Evolutionary conservation across 2,797 vertebrate species (phyloP), one percentile per base, ranked within the genome.

Genomic region (Siniperca scherzeri): DNA sequence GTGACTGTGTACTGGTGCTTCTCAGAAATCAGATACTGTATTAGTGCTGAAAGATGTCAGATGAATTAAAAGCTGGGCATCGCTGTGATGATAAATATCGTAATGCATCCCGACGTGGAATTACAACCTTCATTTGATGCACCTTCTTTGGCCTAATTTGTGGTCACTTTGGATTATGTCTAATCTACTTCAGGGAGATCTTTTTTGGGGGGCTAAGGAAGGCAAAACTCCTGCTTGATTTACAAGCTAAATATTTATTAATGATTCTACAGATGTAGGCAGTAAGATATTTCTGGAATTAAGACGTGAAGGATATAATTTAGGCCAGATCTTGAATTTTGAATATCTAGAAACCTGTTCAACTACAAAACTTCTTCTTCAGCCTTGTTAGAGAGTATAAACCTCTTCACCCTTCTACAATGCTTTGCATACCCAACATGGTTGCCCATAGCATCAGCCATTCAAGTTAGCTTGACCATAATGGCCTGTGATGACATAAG

Each of bases 31-130:
- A 89, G 71, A 87, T 81, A 68, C 83, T 42, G 80, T 82, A 94
- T 92, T 91, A 82, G 77, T 87, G 88, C 87, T 90, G 92, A 95
- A 92, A 92, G 90, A 89, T 92, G 94, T 94, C 92, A 90, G 74
- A 90, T 77, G 81, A 89, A 95, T 94, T 93, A 88, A 86, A 90
- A 84, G 87, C 67, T 21, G 8, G 70, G 69, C 68, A 75, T 90
- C n/a, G 40, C 76, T 79, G 78, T 89, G 78, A 88, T 78, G 78
- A 82, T 84, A 80, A 87, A 87, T 75, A 78, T 82, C 69, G 78
- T 90, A 92, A 94, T 86, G 76, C 52, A 30, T 53, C 76, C 74
- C 30, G 91, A 87, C 77, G 4, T 69, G 80, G 82, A 94, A 94
- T 94, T 88, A 89, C 70, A 80, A 80, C 85, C 76, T 91, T 85